Conservation (phyloP, 2,113 vertebrate species). For the Mastomys coucha region DNA sequence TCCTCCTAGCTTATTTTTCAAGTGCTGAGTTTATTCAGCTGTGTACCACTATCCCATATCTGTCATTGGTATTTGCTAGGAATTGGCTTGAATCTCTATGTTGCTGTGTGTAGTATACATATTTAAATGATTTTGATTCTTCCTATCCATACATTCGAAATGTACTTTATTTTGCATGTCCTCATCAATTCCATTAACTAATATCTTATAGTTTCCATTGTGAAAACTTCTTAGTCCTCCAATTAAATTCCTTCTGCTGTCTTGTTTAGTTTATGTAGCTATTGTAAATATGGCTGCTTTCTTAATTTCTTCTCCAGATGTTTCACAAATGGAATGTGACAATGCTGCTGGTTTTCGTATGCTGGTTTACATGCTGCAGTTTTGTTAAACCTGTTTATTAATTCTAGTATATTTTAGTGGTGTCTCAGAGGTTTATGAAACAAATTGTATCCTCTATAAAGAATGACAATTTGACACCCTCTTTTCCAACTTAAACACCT, state of each 20-base stretch:
- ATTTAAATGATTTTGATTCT: neutral
- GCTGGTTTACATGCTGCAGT: neutral
- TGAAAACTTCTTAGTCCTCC: neutral
- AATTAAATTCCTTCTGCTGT: neutral
- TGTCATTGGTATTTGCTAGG: neutral
- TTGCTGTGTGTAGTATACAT: neutral
- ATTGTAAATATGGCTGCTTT: neutral
- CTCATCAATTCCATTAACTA: neutral
- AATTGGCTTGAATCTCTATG: neutral
- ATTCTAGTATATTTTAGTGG: neutral
- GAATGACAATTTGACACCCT: neutral
- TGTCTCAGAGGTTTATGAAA: neutral
- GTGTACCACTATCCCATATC: no score
- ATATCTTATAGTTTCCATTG: neutral
- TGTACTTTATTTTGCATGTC: neutral
- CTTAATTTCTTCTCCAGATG: conserved; percentile 9
- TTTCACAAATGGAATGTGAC: neutral
- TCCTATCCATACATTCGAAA: neutral
- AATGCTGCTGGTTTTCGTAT: neutral
- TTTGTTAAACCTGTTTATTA: neutral
- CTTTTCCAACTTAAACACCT: neutral
- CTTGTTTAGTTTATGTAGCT: neutral
- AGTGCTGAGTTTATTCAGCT: neutral
- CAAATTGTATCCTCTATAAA: neutral
- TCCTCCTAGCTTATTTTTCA: neutral